Base-by-base conservation (phyloP, 1,140 invertebrate genomes). In the Antheraea pernyi region DNA sequence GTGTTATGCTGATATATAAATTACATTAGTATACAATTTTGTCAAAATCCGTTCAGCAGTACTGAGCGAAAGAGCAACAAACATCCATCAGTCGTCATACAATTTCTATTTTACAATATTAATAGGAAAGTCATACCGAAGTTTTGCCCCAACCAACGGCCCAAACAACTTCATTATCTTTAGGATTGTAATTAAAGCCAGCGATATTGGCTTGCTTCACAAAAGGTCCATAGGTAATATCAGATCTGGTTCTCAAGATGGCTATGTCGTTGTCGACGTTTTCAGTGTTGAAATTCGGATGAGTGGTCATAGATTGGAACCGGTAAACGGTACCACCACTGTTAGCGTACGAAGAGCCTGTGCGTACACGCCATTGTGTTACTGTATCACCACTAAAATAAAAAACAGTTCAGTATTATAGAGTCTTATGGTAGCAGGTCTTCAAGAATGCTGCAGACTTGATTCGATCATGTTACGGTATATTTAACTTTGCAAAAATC, bases 211-310 rank as follows among this genome's bases (percentile, higher is more conserved):
- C 73, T 19, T 74, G 30, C 16, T 67, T 30, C 2, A 77, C 66
- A 4, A 65, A n/a, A 6, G 30, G 63, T 30, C n/a, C 73, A 59
- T 69, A 83, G 1, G 86, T 73, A 0, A 95, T 88, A n/a, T 93
- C 19, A 2, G 66, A 22, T 16, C 11, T 19, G 10, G 71, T 68
- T 19, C 67, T 68, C 59, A 82, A 46, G 10, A 82, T 71, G 19
- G 95, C 95, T 11, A 96, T 77, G 73, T 96, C 95, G 76, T 95
- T 95, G 3, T 92, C 82, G 3, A 95, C 79, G 70, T 94, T 94
- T 0, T 74, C 71, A 0, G 86, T 68, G 66, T 94, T 93, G 75
- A 93, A 96, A 7, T 89, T 68, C 0, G 93, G 92, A 76, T 96
- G 94, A 19, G 68, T 68, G 10, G 67, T 65, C 16, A 82, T 74